These are phyloP conservation scores for Macrobrachium rosenbergii DNA, from an alignment of 1,140 invertebrate species.

Conservation along the genomic window DNA sequence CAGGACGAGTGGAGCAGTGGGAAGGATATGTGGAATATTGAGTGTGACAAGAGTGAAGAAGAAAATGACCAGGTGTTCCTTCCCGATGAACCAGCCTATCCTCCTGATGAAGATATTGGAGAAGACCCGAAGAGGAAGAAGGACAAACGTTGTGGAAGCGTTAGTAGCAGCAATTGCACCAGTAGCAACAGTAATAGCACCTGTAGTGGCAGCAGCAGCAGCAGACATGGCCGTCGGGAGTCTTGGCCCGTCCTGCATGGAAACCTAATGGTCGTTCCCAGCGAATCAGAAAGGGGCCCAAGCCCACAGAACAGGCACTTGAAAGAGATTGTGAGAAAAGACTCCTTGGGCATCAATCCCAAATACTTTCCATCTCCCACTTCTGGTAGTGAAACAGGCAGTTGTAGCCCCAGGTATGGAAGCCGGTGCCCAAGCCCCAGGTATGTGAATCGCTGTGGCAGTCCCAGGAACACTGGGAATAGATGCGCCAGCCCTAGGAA, in stretches of 20 bases:
- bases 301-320: neutral
- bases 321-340: neutral
- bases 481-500: constrained; percentile 21
- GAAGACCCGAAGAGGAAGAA: neutral
- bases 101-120: neutral
- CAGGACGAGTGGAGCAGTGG: constrained; percentile 27
- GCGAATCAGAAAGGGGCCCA: neutral
- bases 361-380: constrained; percentile 12
- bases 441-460: constrained; percentile 14
- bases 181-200: neutral
- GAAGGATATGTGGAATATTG: constrained; percentile 42
- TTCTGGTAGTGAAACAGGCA: neutral
- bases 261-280: neutral
- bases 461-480: neutral
- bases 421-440: constrained; percentile 1
- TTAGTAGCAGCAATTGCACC: neutral
- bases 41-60: constrained; percentile 55
- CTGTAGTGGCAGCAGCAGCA: neutral
- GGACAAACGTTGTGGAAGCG: neutral
- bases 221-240: constrained; percentile 43
- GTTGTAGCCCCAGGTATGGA: constrained; percentile 15
- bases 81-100: constrained; percentile 5
- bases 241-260: constrained; percentile 38
- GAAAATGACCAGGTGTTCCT: constrained; percentile 57
- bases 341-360: constrained; percentile 1